phyloP scores from a whole-genome alignment of 2,888 invertebrate species.

The Sarcophaga caerulescens region DNA sequence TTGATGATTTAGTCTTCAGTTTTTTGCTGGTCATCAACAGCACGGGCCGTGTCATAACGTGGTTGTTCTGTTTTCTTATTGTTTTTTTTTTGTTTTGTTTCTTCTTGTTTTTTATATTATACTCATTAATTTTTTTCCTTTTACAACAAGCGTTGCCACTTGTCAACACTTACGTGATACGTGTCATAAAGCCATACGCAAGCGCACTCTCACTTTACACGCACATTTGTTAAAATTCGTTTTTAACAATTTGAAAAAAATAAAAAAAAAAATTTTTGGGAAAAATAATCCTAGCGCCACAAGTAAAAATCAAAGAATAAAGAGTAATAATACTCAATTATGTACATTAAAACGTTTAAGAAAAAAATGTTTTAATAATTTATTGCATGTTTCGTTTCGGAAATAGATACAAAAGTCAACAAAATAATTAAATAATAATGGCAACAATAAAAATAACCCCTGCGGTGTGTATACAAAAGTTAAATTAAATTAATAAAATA shows the following conservation, averaged over 20 bases:
- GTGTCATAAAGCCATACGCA: too few relatives aligned
- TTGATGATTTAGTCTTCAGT: conserved; percentile 54
- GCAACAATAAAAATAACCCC: conserved; percentile 62
- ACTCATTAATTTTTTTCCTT: neutral
- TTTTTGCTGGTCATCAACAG: conserved; percentile 49
- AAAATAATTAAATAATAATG: conserved; percentile 29
- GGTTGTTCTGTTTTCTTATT: conserved; percentile 10
- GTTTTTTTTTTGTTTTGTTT: conserved; percentile 18
- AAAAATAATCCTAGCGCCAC: conserved; percentile 24
- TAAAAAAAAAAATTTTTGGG: neutral
- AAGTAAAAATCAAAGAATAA: neutral
- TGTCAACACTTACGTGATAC: neutral
- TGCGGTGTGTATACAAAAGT: conserved; percentile 57
- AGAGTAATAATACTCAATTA: neutral
- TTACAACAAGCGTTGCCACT: neutral
- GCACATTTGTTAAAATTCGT: too few relatives aligned
- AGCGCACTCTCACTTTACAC: neutral
- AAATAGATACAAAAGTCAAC: neutral
- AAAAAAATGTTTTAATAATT: too few relatives aligned
- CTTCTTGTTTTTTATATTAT: neutral
- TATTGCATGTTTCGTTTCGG: too few relatives aligned
- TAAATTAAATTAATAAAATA: conserved; percentile 1
- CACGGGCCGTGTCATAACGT: conserved; percentile 27
- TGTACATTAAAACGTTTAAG: conserved; percentile 12
- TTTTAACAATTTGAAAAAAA: neutral